Base-by-base conservation (phyloP, 2,888 invertebrate genomes). In the Platycheirus rosarum region DNA sequence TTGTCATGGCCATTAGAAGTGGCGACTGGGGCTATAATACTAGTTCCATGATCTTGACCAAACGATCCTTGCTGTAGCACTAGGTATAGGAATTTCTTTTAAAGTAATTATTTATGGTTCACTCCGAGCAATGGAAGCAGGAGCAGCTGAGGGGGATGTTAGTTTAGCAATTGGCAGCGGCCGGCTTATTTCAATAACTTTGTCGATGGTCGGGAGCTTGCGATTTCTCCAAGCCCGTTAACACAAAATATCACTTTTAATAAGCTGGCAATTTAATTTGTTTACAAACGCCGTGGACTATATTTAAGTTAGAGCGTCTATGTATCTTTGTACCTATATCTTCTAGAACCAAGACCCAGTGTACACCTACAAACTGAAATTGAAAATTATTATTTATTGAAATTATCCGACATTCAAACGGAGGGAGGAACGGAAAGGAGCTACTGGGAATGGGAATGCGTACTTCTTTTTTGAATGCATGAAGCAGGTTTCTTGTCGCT, bases 171-270 rank as follows among this genome's bases (percentile, higher is more conserved):
- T 60, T 60, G 13, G 2, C 13, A 13, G 37, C 7, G 9, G n/a
- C 40, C 14, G 37, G 29, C 44, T 53, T 42, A 37, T 42, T 44
- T 44, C 44, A 42, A 60, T 44, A 60, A 44, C 60, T 29, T 16
- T 13, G 53, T 9, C 26, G 16, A 32, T 57, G 55, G 23, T 57
- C 16, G 20, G 37, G 20, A 53, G 32, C 26, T 29, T n/a, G 32
- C 23, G 29, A 40, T 46, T 70, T 71, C 53, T 49, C 65, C 65
- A 37, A 49, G 55, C 29, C 79, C 69, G 79, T 75, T 79, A 75
- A 79, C 69, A 79, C 79, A 55, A 79, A 79, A 75, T 79, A 79
- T 75, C 79, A 79, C 79, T 68, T 79, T 79, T 79, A 79, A 79
- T 75, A 79, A 79, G 68, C 69, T 69, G 79, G 79, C 79, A 69